Conservation (phyloP, 2,888 invertebrate genomes). For the Poecilobothrus nobilitatus region DNA sequence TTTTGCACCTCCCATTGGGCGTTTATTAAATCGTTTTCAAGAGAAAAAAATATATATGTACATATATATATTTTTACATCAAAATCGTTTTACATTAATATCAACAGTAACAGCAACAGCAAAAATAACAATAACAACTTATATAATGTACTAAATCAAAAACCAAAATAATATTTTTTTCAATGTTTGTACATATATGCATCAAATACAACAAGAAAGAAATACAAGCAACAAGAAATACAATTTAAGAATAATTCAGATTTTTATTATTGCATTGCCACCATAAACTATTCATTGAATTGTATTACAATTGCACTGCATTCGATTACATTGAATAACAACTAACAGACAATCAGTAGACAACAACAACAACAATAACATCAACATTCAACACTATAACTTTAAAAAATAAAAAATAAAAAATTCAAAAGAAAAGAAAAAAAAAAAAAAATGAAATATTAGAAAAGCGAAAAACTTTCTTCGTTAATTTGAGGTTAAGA, state of each 20-base stretch:
- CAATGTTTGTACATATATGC: too few relatives aligned
- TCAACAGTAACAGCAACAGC: too few relatives aligned
- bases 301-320: neutral
- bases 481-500: conserved; percentile 1
- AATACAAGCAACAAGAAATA: neutral
- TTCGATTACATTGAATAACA: neutral
- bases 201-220: too few relatives aligned
- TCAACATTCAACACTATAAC: too few relatives aligned
- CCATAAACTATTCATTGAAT: neutral
- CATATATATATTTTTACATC: too few relatives aligned
- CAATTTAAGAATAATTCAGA: neutral
- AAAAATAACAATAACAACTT: too few relatives aligned
- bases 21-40: neutral
- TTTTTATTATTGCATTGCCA: neutral
- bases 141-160: too few relatives aligned
- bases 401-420: too few relatives aligned
- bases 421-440: neutral
- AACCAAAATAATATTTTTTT: too few relatives aligned
- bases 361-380: neutral
- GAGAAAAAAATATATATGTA: too few relatives aligned
- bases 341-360: neutral
- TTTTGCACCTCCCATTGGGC: conserved; percentile 10
- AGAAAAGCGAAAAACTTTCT: neutral
- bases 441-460: neutral
- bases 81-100: too few relatives aligned